Evolutionary conservation across 2,113 vertebrate species (phyloP), one percentile per base, ranked within the genome.

Genomic region (Octodon degus): DNA sequence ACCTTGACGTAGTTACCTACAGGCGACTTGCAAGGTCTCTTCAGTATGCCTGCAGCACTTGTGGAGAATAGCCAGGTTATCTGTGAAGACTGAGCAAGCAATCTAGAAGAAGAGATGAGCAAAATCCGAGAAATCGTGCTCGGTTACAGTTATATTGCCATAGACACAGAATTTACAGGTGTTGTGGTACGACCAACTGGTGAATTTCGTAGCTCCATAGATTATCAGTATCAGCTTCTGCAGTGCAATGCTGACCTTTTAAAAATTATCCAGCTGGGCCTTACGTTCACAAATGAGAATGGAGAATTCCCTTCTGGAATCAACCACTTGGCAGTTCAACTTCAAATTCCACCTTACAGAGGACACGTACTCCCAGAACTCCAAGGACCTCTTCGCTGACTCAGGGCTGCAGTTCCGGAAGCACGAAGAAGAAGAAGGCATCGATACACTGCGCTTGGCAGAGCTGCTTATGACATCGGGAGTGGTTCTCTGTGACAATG

Each of bases 281-380:
- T 99, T 68, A 99, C 99, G 2, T 99, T 99, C 98, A 99, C 99
- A 96, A 99, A 99, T 11, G 99, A 99, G 96, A 99, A 99, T 24
- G 99, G 99, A 22, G 99, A 99, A 83, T 99, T 99, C 96, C 99
- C 99, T 25, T 98, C 98, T 0, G 99, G 99, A 90, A 99, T 99
- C 74, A 99, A 99, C 34, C 34, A 99, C 99, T 3, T 99, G 99
- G 99, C 99, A 99, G 98, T 99, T 99, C 96, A 99, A 99, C 98
- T 99, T 99, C 98, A 99, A 99, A 96, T 99, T 99, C 97, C 99
- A 99, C 97, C 99, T 99, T 4, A 99, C 99, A 96, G 99, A 99
- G 98, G 99, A 99, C 97, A 99, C 99, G 99, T 99, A 99, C 98
- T 99, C 99, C 2, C 99, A 99, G 98, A 99, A 99, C 96, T 99